Evolutionary conservation across 2,888 invertebrate genomes (phyloP), one percentile per base, ranked within the genome.

Genomic region (Drosophila meridiana): DNA sequence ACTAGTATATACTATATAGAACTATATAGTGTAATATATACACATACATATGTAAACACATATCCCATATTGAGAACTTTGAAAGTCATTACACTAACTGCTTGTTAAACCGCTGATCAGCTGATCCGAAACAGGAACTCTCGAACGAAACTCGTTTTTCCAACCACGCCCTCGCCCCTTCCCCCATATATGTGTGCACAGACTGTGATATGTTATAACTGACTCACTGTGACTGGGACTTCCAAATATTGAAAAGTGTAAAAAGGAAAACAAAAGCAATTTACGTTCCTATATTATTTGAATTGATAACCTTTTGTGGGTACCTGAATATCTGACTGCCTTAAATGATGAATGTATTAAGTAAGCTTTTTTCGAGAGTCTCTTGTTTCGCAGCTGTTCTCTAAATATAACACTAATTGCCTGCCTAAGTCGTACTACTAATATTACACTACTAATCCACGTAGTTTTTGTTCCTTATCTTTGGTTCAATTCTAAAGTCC

Each of bases 41-140:
- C 77, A 62, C 63, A 75, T 74, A 56, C 77, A 62, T 68, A 75
- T 74, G 52, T 52, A 64, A 43, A 66, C 36, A 69, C 76, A 77
- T 77, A 79, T 77, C 80, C 75, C 61, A 53, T 36, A 68, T 55
- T 42, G 68, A 58, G 20, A 60, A 8, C 43, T 26, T 34, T 14
- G 32, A 40, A 40, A 57, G 52, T 52, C 36, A 55, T 52, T 59
- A 48, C 45, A 60, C 65, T 74, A 69, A 79, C 61, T 43, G 59
- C 79, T 70, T 76, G 61, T 55, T 57, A 50, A 59, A 55, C 43
- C 53, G 34, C 53, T 59, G n/a, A 34, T 32, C 32, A 58, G 65
- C 34, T 53, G 48, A 20, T 20, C 26, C 58, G 73, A 59, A 62
- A 62, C 74, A 67, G 64, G 63, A 50, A 50, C 48, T 32, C 43